phyloP scores from a whole-genome alignment of 2,797 vertebrate species.

The Typhlichthys subterraneus region DNA sequence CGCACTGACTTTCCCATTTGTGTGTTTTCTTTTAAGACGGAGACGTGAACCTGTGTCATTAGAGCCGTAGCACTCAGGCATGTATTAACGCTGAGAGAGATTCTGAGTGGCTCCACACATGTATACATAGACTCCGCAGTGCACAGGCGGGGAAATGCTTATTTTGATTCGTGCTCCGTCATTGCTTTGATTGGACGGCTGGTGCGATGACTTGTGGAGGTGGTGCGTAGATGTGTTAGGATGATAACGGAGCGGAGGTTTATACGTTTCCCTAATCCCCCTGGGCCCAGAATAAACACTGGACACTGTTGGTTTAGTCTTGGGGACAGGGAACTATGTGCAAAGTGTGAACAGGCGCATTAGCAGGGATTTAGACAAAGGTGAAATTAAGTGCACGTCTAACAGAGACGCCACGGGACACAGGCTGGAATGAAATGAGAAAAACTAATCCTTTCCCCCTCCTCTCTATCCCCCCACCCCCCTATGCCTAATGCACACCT shows the following conservation, averaged over 20 bases:
- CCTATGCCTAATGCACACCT: slow-evolving; percentile 1
- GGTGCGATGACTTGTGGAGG: slow-evolving; percentile 25
- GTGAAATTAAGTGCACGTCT: slow-evolving; percentile 33
- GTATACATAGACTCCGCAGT: slow-evolving; percentile 11
- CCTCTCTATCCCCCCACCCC: slow-evolving; percentile 15
- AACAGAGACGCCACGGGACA: neutral
- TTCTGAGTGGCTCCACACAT: slow-evolving; percentile 17
- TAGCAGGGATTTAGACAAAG: slow-evolving; percentile 24
- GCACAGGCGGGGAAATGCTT: slow-evolving; percentile 24
- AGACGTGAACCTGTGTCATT: slow-evolving; percentile 2
- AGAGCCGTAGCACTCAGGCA: slow-evolving; percentile 13
- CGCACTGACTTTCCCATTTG: slow-evolving; percentile 6
- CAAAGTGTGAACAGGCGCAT: slow-evolving; percentile 44
- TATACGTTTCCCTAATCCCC: slow-evolving; percentile 59
- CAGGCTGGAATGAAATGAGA: neutral
- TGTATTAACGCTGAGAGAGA: slow-evolving; percentile 8
- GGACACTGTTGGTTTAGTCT: slow-evolving; percentile 61
- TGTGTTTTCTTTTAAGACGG: slow-evolving; percentile 11
- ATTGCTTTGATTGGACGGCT: slow-evolving; percentile 58
- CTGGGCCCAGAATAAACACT: slow-evolving; percentile 57
- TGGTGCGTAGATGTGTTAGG: slow-evolving; percentile 48
- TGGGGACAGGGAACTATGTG: slow-evolving; percentile 26
- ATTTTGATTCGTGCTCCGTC: slow-evolving; percentile 51
- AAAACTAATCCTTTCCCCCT: neutral
- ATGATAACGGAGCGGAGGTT: slow-evolving; percentile 55